phyloP scores from a whole-genome alignment of 2,888 invertebrate species.

The Cheilosia vulpina region DNA sequence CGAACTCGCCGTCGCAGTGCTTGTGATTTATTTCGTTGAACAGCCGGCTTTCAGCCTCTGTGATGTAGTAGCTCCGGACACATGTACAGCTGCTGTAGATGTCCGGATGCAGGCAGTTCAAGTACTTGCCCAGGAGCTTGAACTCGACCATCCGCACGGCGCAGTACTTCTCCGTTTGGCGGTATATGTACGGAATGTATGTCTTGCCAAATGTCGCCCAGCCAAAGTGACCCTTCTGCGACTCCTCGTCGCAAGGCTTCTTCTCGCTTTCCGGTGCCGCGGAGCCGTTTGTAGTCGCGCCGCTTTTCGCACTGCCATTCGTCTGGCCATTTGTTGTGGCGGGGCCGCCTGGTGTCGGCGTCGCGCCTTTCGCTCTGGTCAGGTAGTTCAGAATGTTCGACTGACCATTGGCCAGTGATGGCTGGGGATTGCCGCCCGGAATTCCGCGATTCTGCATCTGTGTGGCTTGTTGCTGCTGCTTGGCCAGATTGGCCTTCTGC shows the following conservation, averaged over 20 bases:
- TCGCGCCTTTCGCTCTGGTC: conserved; percentile 80
- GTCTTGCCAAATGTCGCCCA: conserved; percentile 95
- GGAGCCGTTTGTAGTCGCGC: conserved; percentile 47
- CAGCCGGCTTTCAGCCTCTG: conserved; percentile 94
- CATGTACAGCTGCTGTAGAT: conserved; percentile 96
- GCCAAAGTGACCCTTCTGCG: conserved; percentile 92
- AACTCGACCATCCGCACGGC: conserved; percentile 97
- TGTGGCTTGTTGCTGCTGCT: conserved; percentile 81
- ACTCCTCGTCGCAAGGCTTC: conserved; percentile 87
- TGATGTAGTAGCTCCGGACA: conserved; percentile 96
- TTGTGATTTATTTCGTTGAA: conserved; percentile 96
- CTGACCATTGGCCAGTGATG: conserved; percentile 81
- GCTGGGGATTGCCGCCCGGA: conserved; percentile 75
- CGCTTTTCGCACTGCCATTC: conserved; percentile 36
- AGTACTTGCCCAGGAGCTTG: conserved; percentile 94
- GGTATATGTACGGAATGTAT: conserved; percentile 94
- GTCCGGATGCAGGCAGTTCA: conserved; percentile 94
- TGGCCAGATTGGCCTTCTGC: conserved; percentile 87
- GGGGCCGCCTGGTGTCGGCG: conserved; percentile 40
- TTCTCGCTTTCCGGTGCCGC: conserved; percentile 79
- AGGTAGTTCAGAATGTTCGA: conserved; percentile 87
- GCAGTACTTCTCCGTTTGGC: conserved; percentile 93
- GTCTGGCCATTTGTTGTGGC: conserved; percentile 40
- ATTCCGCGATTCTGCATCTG: conserved; percentile 76
- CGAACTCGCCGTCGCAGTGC: conserved; percentile 96